phyloP scores from a whole-genome alignment of 2,113 vertebrate species.

The Arizona elegans region DNA sequence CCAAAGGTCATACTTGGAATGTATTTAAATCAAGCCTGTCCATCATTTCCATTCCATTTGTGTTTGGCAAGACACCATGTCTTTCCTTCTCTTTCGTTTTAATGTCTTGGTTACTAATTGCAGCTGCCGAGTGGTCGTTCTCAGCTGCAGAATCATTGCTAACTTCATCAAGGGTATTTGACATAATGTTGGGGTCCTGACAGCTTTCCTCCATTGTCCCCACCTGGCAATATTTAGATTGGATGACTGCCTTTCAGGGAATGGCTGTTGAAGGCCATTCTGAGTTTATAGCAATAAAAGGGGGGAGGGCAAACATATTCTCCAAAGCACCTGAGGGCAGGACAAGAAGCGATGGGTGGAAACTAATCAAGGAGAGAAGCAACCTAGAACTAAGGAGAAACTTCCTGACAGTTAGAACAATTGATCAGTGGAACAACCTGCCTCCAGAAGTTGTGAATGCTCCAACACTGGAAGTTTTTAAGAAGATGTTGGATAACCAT shows the following conservation, averaged over 20 bases:
- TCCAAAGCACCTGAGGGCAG: neutral
- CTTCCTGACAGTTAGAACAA: too few species aligned
- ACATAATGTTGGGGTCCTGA: neutral
- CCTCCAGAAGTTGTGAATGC: too few species aligned
- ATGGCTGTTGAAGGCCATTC: neutral
- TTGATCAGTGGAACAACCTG: too few species aligned
- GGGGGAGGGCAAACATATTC: neutral
- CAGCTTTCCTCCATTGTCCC: neutral
- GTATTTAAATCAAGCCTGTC: neutral
- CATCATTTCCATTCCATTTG: constrained; percentile 34
- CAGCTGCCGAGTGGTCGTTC: neutral
- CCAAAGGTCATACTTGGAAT: constrained; percentile 3
- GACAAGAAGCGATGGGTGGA: neutral
- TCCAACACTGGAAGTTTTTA: too few species aligned
- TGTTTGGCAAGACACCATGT: constrained; percentile 29
- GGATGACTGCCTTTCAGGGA: neutral
- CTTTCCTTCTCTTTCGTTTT: constrained; percentile 29
- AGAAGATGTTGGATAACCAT: too few species aligned
- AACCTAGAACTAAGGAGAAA: neutral
- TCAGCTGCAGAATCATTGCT: neutral
- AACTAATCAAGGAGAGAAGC: neutral
- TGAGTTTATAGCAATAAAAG: neutral
- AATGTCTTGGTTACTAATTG: constrained; percentile 31
- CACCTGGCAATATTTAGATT: neutral
- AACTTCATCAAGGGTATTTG: neutral